Evolutionary conservation across 2,888 invertebrate genomes (phyloP), one percentile per base, ranked within the genome.

Genomic region (Stenchaetothrips biformis): DNA sequence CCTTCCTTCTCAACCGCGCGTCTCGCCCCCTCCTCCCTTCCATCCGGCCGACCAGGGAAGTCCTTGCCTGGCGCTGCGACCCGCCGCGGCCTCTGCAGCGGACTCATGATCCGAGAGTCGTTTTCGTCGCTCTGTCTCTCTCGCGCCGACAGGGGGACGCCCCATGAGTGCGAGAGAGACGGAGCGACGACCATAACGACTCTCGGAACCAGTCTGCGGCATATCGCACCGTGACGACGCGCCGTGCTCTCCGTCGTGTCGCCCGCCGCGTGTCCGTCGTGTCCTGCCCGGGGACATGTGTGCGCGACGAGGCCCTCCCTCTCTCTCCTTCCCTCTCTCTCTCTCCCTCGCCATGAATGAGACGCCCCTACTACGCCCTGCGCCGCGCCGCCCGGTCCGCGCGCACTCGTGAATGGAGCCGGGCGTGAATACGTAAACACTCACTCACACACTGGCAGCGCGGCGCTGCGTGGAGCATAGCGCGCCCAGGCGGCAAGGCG

Each of bases 401-500:
- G 18, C 53, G 18, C 59, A 59, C 21, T 21, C 67, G 67, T 74
- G 67, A 74, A 74, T 74, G 67, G 67, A 74, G 67, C 67, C 25
- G 67, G 67, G 21, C 67, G 67, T 74, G 67, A 74, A 74, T 74
- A 74, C 67, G 67, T 74, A 74, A 74, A 74, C 67, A 74, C 67
- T 74, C 67, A 74, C 67, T 74, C 67, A 21, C 67, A 74, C 67
- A 74, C 67, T 21, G 25, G 37, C 37, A 9, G 67, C 67, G 67
- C 9, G 67, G 67, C 53, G 53, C 16, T 13, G 53, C 9, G 53
- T 53, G 53, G 53, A 11, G 37, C 37, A 37, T 37, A 37, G 37
- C 37, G 37, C 37, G 37, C 37, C 37, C 37, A 37, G 37, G 37
- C 37, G 37, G 37, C 37, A 1, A 37, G 37, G 37, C 37, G 37